Percentiles rank a stretch among this genome's conserved stretches.
Conservation (phyloP, 2,113 vertebrate species). For the Anarhynchus alexandrinus region DNA sequence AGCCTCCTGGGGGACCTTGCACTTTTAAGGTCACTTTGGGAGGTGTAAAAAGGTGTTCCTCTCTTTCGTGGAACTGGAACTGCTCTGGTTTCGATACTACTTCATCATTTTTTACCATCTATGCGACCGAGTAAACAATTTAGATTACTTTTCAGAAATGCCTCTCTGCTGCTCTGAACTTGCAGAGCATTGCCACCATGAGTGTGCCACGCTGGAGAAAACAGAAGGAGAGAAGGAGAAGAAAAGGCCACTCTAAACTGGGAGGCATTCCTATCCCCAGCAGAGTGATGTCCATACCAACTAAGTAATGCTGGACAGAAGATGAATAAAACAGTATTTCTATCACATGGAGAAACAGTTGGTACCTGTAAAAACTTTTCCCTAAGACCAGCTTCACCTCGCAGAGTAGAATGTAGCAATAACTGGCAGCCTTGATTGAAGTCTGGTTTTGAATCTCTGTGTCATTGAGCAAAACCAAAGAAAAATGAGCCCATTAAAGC, state of each 20-base stretch:
- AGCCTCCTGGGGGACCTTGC: not conserved
- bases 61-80: not conserved
- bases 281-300: not conserved
- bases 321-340: not conserved
- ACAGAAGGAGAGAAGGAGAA: not conserved
- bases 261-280: not conserved
- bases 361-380: not conserved
- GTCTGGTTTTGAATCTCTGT: not conserved
- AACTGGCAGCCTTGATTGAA: not conserved
- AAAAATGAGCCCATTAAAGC: not conserved
- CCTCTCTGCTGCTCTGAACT: not conserved
- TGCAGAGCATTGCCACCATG: not conserved
- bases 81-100: not conserved
- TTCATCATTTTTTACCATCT: not conserved
- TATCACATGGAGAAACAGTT: not conserved
- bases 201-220: not conserved
- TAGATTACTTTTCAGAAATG: not conserved
- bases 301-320: not conserved
- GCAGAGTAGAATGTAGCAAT: not conserved
- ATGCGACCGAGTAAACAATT: not conserved
- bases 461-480: not conserved
- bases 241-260: not conserved
- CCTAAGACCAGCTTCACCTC: not conserved
- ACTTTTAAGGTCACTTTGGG: not conserved
- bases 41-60: not conserved